Evolutionary conservation across 2,888 invertebrate species (phyloP).

Genomic region (Perizoma affinitatum): DNA sequence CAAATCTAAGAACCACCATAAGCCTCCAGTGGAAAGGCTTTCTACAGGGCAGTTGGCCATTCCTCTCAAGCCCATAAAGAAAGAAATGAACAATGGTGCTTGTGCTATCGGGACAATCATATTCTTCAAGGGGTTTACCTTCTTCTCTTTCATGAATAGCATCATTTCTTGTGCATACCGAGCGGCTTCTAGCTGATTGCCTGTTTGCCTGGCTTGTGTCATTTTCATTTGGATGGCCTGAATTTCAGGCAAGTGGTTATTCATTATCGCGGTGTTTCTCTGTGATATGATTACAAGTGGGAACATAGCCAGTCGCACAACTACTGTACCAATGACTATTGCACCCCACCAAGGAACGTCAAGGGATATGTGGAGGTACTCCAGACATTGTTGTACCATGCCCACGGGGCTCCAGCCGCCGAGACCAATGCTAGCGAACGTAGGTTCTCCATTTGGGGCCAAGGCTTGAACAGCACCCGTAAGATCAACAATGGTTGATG

Average conservation of each 20-base stretch:
- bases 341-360: conserved; percentile 97
- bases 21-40: conserved; percentile 94
- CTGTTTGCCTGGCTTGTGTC: conserved; percentile 93
- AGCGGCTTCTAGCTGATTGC: conserved; percentile 91
- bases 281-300: conserved; percentile 94
- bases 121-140: conserved; percentile 91
- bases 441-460: conserved; percentile 87
- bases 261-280: conserved; percentile 91
- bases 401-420: conserved; percentile 94
- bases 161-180: conserved; percentile 91
- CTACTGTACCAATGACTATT: conserved; percentile 91
- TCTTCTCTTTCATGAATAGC: conserved; percentile 91
- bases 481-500: conserved; percentile 56
- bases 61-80: conserved; percentile 93
- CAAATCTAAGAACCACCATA: conserved; percentile 96
- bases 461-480: conserved; percentile 70
- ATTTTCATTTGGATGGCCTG: conserved; percentile 92
- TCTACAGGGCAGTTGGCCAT: conserved; percentile 97
- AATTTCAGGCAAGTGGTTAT: conserved; percentile 94
- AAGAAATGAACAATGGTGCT: conserved; percentile 96
- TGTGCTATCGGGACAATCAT: conserved; percentile 91
- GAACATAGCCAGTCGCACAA: conserved; percentile 90
- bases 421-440: conserved; percentile 91
- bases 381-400: conserved; percentile 90
- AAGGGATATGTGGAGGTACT: conserved; percentile 90